Evolutionary conservation across 1,140 invertebrate genomes (phyloP).

Genomic region (Conus ventricosus): DNA sequence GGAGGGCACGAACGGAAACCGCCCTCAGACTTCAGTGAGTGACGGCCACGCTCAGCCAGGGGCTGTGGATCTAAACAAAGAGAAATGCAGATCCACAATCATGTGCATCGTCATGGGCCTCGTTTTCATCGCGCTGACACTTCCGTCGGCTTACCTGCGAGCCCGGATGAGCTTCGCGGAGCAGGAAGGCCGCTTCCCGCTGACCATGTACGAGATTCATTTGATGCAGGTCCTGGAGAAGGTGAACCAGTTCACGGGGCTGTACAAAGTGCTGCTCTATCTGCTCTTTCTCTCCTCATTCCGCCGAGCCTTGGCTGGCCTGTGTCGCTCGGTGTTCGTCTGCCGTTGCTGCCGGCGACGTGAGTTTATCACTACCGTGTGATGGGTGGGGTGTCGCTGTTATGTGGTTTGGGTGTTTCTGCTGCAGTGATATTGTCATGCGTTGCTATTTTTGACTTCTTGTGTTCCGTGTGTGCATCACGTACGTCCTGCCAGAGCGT

Average conservation of each 20-base stretch:
- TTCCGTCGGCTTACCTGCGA: slow-evolving; percentile 23
- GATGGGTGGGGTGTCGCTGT: neutral
- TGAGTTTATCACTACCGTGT: neutral
- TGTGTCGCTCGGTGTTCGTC: neutral
- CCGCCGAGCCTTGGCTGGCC: neutral
- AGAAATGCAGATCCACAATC: neutral
- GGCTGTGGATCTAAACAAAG: neutral
- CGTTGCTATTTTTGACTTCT: neutral
- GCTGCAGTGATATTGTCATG: neutral
- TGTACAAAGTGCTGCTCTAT: slow-evolving; percentile 34
- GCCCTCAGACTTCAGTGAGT: neutral
- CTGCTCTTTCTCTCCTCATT: slow-evolving; percentile 3
- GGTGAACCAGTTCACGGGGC: slow-evolving; percentile 26
- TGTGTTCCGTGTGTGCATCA: neutral
- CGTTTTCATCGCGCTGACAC: slow-evolving; percentile 19
- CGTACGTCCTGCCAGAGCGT: too few relatives aligned
- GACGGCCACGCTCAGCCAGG: neutral
- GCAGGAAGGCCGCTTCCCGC: neutral
- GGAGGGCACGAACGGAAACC: neutral
- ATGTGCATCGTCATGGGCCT: slow-evolving; percentile 15
- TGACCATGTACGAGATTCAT: neutral
- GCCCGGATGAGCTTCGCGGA: slow-evolving; percentile 8
- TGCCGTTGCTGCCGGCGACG: neutral
- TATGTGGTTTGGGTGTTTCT: neutral
- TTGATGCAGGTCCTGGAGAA: slow-evolving; percentile 28